Evolutionary conservation across 2,888 invertebrate species (phyloP), one percentile per base, ranked within the genome.

Genomic region (Cheilosia urbana): DNA sequence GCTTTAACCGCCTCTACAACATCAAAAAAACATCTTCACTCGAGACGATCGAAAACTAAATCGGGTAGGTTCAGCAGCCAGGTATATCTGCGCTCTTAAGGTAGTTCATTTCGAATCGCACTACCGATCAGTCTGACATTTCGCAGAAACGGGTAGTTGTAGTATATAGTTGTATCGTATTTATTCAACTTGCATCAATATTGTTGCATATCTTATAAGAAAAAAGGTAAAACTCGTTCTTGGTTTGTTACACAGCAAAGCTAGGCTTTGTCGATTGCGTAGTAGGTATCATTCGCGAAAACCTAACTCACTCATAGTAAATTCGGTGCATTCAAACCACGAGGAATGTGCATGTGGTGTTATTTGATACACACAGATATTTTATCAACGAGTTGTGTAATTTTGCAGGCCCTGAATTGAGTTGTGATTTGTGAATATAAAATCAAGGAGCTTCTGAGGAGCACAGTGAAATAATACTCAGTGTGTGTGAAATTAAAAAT

Each of bases 171-270:
- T 3, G 34, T 21, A 17, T 37, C 37, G 62, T 42, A 42, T 15
- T 34, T 65, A 66, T 58, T 55, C 60, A 57, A 53, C 57, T 30
- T 58, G 51, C 58, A 57, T 7, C 24, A 42, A 62, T 13, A 62
- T 13, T 19, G 47, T 77, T 77, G 60, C 60, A 71, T 66, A 58
- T 21, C 30, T 42, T 45, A 49, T 53, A 47, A 4, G 65, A 55
- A 66, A 57, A 66, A 60, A 72, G 63, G 45, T 57, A 66, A 82
- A 82, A 82, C 77, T 68, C 55, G 83, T 78, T 83, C 63, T 73
- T 51, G 30, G 57, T 58, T 78, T 51, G 24, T 47, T 53, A 47
- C 40, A 30, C 24, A 55, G 30, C 17, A 66, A 72, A 58, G 15
- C 47, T 45, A 3, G 30, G 24, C 45, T 60, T 76, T 60, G 51